Evolutionary conservation across 1,140 invertebrate genomes (phyloP).

Genomic region (Drosophila eugracilis): DNA sequence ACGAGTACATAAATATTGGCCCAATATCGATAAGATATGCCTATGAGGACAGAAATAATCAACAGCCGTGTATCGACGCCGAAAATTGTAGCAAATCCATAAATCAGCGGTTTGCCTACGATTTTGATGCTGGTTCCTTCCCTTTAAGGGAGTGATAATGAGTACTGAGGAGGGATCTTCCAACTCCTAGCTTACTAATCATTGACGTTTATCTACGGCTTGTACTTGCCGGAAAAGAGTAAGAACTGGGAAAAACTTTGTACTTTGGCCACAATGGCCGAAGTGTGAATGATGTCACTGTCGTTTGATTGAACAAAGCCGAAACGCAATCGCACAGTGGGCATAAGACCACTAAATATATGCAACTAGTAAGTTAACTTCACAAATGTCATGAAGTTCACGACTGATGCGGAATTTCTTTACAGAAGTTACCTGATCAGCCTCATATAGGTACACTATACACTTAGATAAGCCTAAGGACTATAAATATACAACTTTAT

Average conservation of each 20-base stretch:
- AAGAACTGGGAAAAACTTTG: conserved; percentile 30
- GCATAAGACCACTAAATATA: not conserved
- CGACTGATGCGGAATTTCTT: no score
- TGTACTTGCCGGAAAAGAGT: conserved; percentile 9
- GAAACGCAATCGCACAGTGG: conserved; percentile 36
- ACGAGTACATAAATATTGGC: conserved; percentile 31
- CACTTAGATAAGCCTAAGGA: no score
- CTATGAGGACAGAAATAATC: not conserved
- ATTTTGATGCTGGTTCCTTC: not conserved
- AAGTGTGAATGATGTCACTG: conserved; percentile 52
- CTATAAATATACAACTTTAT: no score
- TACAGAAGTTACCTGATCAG: no score
- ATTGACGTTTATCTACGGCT: not conserved
- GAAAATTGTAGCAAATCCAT: conserved; percentile 9
- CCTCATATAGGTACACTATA: no score
- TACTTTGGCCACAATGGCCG: conserved; percentile 19
- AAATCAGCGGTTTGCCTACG: not conserved
- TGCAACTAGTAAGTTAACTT: not conserved
- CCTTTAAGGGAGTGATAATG: not conserved
- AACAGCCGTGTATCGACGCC: not conserved
- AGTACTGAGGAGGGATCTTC: not conserved
- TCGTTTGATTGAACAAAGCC: conserved; percentile 34
- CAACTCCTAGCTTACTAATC: not conserved
- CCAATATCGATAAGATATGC: conserved; percentile 30
- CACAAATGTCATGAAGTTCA: no score